Conservation (phyloP, 2,797 vertebrate genomes). For the Lophius americanus region DNA sequence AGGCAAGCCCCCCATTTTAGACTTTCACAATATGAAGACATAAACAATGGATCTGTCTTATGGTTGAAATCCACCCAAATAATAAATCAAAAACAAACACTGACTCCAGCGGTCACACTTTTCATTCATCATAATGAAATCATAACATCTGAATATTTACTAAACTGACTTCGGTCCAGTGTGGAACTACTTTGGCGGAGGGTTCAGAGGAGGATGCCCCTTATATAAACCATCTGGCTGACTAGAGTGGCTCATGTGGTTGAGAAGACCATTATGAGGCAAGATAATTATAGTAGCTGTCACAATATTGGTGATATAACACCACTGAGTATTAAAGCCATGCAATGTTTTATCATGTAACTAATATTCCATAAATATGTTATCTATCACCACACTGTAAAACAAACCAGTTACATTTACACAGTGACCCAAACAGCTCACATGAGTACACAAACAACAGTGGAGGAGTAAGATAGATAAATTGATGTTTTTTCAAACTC, state of each 20-base stretch:
- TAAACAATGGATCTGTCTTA: constrained; percentile 35
- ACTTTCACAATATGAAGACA: constrained; percentile 30
- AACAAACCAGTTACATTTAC: too few species aligned
- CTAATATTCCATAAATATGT: constrained; percentile 53
- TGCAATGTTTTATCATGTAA: constrained; percentile 52
- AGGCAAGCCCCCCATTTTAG: constrained; percentile 36
- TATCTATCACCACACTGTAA: background rate
- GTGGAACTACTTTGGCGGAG: constrained; percentile 25
- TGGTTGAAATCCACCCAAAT: constrained; percentile 30
- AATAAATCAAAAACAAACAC: constrained; percentile 45
- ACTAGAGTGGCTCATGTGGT: constrained; percentile 69
- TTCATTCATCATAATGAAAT: constrained; percentile 54
- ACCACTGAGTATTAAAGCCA: constrained; percentile 51
- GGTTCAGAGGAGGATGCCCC: constrained; percentile 36
- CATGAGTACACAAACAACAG: too few species aligned
- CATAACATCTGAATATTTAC: constrained; percentile 55
- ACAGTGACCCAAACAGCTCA: too few species aligned
- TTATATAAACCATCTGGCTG: constrained; percentile 56
- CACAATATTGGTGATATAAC: constrained; percentile 60
- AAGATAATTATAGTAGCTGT: constrained; percentile 59
- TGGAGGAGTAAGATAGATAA: too few species aligned
- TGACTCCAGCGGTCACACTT: constrained; percentile 14
- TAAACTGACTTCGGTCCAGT: constrained; percentile 54
- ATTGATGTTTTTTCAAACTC: too few species aligned
- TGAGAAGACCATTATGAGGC: constrained; percentile 43